Conservation (phyloP, 2,888 invertebrate species). For the Heliconius aoede region DNA sequence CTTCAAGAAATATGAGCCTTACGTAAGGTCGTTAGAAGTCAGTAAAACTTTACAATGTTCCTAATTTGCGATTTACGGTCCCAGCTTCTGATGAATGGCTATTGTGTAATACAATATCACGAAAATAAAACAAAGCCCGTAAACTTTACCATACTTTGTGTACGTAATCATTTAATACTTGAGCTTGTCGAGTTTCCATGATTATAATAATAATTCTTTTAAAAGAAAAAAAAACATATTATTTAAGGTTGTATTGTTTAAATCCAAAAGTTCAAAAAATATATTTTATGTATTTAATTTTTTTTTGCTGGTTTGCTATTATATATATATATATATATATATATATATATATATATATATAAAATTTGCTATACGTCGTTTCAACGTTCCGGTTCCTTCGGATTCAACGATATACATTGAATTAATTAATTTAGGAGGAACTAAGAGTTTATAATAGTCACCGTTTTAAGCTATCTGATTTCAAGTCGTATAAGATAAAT, state of each 20-base stretch:
- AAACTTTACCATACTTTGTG: conserved; percentile 40
- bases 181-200: neutral
- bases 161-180: conserved; percentile 23
- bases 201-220: conserved; percentile 5
- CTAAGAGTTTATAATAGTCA: conserved; percentile 1
- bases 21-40: conserved; percentile 62
- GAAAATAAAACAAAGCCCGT: conserved; percentile 45
- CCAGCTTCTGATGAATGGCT: conserved; percentile 64
- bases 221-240: neutral
- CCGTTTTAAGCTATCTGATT: conserved; percentile 6
- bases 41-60: conserved; percentile 76
- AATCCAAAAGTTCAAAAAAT: no score
- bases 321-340: no score
- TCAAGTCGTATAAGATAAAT: conserved; percentile 8
- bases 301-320: no score
- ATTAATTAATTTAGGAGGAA: neutral
- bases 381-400: neutral
- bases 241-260: neutral
- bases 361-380: neutral
- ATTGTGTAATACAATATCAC: conserved; percentile 66
- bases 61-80: conserved; percentile 72
- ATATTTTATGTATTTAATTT: no score
- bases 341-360: no score
- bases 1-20: conserved; percentile 62
- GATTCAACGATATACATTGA: neutral